Percentiles rank a stretch among this genome's conserved stretches.
Conservation (phyloP, 2,888 invertebrate species). For the Fissipunctia ypsillon region DNA sequence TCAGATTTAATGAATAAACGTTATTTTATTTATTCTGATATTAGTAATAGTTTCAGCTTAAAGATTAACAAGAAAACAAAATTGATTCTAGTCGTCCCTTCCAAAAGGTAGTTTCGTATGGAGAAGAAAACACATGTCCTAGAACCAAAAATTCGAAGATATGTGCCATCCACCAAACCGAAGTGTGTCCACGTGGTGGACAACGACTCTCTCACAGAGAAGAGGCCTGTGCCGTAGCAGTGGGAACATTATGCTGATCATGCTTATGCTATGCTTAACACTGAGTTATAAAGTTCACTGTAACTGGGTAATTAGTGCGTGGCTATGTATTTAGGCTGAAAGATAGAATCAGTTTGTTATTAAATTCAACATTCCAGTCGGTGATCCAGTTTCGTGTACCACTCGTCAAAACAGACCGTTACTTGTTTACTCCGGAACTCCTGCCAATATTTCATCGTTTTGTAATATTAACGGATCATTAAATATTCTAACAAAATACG, state of each 20-base stretch:
- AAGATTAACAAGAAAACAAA: too few relatives aligned
- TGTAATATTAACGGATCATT: conserved; percentile 40
- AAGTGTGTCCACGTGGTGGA: not conserved
- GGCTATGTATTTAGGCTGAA: not conserved
- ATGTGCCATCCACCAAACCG: not conserved
- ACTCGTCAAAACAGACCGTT: conserved; percentile 39
- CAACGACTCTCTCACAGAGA: not conserved
- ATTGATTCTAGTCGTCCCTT: too few relatives aligned
- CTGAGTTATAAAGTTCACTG: not conserved
- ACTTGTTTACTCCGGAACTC: conserved; percentile 46
- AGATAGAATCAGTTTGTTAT: conserved; percentile 6
- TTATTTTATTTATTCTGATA: not conserved
- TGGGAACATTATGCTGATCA: not conserved
- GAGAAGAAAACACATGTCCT: not conserved
- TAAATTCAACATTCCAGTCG: conserved; percentile 33
- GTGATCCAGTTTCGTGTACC: conserved; percentile 18
- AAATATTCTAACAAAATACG: conserved; percentile 39
- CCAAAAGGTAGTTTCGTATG: too few relatives aligned
- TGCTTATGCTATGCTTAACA: not conserved
- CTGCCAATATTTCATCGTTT: conserved; percentile 47
- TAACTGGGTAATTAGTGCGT: not conserved
- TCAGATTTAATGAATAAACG: too few relatives aligned
- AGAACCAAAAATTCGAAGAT: not conserved
- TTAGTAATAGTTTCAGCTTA: not conserved
- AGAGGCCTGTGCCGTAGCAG: not conserved